phyloP scores from a whole-genome alignment of 1,140 invertebrate genomes.

The Acyrthosiphon pisum region DNA sequence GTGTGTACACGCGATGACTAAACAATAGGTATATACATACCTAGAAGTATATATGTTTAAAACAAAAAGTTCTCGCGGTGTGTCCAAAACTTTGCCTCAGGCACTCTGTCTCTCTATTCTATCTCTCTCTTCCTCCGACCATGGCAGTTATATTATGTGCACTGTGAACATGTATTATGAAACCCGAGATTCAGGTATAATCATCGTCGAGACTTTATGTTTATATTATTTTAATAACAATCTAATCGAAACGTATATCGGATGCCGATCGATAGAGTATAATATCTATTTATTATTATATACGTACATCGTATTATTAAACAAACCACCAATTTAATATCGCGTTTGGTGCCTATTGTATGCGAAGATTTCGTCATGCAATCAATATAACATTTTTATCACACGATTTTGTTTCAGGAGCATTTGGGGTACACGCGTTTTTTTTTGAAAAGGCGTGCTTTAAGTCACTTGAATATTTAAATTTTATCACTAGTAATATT shows the following conservation, averaged over 20 bases:
- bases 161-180: not conserved
- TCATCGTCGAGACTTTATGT: not conserved
- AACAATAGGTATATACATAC: not conserved
- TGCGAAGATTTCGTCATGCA: not conserved
- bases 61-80: conserved; percentile 32
- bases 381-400: not conserved
- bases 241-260: not conserved
- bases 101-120: not conserved
- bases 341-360: not conserved
- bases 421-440: not conserved
- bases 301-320: not conserved
- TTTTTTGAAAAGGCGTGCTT: not conserved
- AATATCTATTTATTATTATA: not conserved
- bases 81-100: conserved; percentile 14
- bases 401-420: not conserved
- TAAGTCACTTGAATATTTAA: not conserved
- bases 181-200: not conserved
- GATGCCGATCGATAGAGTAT: not conserved
- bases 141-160: too few species aligned
- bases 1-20: not conserved
- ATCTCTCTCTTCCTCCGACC: not conserved
- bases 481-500: not conserved
- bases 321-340: not conserved
- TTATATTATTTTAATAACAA: not conserved
- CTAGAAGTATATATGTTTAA: not conserved